Base-by-base conservation (phyloP, 2,797 vertebrate species). In the Lycodopsis pacificus region DNA sequence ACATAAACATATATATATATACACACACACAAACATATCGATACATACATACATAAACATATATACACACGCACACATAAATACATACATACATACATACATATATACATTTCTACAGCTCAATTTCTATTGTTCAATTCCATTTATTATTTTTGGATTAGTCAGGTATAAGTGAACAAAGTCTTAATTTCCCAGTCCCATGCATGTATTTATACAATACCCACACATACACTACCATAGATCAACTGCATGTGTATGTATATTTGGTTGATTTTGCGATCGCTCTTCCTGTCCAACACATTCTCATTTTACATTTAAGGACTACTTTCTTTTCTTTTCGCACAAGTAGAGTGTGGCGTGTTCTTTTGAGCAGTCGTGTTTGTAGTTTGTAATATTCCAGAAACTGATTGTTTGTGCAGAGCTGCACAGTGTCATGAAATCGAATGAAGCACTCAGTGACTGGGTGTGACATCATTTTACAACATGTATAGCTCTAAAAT, bases 331-430 rank as follows among this genome's bases (percentile, higher is more conserved):
- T 3, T 0, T n/a, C 22, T 13, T 32, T 51, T 30, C 0, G 14
- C 36, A 6, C 11, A 1, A 20, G 15, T 5, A 4, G 32, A 48
- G n/a, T 13, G 13, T 19, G 5, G 13, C 40, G 3, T 20, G 22
- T 46, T 38, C 12, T 63, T 51, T 63, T 2, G 17, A 63, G 30
- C 32, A 3, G 12, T 34, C 30, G 3, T 4, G 19, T 46, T 61
- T 32, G 22, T 8, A n/a, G 20, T 34, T 30, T 65, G 19, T 42
- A 49, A 27, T 10, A 46, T 79, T 76, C 27, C 62, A 48, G 58
- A 61, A 20, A 20, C 22, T 32, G 12, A 78, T 67, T 13, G 36
- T 54, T 5, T 42, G 32, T 66, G 40, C 34, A 51, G 30, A 70
- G 14, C 46, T 61, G 61, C 13, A 12, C 13, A 30, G 17, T 49